phyloP scores from a whole-genome alignment of 1,140 invertebrate species.

The Saccostrea cuccullata region DNA sequence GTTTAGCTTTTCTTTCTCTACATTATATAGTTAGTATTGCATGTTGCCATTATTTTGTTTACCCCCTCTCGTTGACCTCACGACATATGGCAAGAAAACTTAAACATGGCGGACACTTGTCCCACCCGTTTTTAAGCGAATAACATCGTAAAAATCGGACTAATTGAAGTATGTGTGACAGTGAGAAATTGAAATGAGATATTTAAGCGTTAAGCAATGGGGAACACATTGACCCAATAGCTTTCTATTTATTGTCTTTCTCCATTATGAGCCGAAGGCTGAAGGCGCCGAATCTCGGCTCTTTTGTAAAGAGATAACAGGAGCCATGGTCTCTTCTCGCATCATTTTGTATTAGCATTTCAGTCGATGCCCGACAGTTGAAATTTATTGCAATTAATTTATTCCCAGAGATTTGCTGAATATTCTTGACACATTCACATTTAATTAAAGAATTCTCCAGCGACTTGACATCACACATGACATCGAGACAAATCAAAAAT shows the following conservation, averaged over 20 bases:
- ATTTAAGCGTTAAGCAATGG: slow-evolving; percentile 28
- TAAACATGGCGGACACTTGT: background rate
- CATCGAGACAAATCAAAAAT: slow-evolving; percentile 20
- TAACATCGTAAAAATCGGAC: background rate
- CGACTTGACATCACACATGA: slow-evolving; percentile 25
- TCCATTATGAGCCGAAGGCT: slow-evolving; percentile 5
- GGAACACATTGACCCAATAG: slow-evolving; percentile 32
- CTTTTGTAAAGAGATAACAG: slow-evolving; percentile 17
- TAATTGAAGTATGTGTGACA: slow-evolving; percentile 36
- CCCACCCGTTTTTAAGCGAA: background rate
- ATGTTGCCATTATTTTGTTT: slow-evolving; percentile 23
- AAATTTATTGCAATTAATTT: slow-evolving; percentile 37
- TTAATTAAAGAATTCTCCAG: slow-evolving; percentile 29
- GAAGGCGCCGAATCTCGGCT: background rate
- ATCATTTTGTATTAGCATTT: slow-evolving; percentile 35
- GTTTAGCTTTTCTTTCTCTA: slow-evolving; percentile 14
- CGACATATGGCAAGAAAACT: slow-evolving; percentile 1
- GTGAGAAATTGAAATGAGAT: slow-evolving; percentile 29
- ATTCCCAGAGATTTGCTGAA: slow-evolving; percentile 23
- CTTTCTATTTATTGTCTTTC: slow-evolving; percentile 38
- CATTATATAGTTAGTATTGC: slow-evolving; percentile 29
- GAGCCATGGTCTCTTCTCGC: background rate
- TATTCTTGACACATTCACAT: slow-evolving; percentile 31
- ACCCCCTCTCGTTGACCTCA: slow-evolving; percentile 1
- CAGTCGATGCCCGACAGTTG: slow-evolving; percentile 10